Evolutionary conservation across 1,140 invertebrate genomes (phyloP), one percentile per base, ranked within the genome.

Genomic region (Bombus confusus): DNA sequence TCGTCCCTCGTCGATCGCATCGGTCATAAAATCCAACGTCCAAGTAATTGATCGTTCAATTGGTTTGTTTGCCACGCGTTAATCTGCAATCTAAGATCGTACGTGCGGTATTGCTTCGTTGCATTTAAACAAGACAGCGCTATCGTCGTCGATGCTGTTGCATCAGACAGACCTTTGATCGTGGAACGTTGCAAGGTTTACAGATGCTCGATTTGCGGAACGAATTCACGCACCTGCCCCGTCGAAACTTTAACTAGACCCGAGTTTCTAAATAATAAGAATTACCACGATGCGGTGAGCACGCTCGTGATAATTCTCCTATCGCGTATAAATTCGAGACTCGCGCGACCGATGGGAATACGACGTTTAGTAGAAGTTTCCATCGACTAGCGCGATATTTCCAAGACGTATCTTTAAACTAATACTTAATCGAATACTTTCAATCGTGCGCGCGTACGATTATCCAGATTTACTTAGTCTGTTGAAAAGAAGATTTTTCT

Each of bases 11-110:
- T 52, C 47, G 22, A 52, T 52, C 18, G 18, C 6, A 52, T 22
- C 8, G 47, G 47, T 52, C 47, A 52, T 52, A 5, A 52, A 41
- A 39, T 31, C 28, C n/a, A 34, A 41, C 28, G 75, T 77, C 75
- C 3, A 62, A 62, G 28, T 22, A 77, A 77, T 25, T 62, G 75
- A 31, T 62, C 37, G 57, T 12, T 41, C 37, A 39, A 62, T 77
- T 62, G 57, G n/a, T 62, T 59, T 41, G 52, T 31, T 59, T 52
- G n/a, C 13, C 34, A 18, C 31, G 25, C 74, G 74, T 59, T 43
- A 76, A 22, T 77, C 37, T 25, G 75, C 52, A 39, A 62, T 77
- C 75, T 39, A n/a, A 41, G 47, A 37, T 57, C 74, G 74, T 59
- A 13, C 52, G 47, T 34, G 47, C 47, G 12, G 25, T 31, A 37